Conservation (phyloP, 2,797 vertebrate species). For the Ispidina lecontei region DNA sequence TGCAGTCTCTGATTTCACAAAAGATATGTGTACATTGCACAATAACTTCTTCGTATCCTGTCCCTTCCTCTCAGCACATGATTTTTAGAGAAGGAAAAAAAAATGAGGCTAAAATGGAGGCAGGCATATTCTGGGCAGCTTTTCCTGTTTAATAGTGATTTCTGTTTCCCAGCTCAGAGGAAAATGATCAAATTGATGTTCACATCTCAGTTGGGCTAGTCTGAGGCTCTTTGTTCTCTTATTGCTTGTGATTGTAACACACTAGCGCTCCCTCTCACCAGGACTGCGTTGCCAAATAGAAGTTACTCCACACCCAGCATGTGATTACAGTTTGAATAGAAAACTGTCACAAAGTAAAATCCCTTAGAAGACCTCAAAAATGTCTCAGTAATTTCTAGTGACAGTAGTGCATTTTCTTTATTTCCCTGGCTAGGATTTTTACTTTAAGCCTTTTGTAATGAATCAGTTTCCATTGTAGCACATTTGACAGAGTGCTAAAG, state of each 20-base stretch:
- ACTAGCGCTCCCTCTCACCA: neutral
- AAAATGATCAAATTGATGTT: neutral
- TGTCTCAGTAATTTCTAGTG: slow-evolving; percentile 31
- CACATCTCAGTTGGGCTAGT: neutral
- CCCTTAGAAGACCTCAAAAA: neutral
- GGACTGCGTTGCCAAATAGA: slow-evolving; percentile 8
- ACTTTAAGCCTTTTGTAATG: neutral
- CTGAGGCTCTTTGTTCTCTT: slow-evolving; percentile 27
- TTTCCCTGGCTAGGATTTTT: neutral
- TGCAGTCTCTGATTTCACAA: neutral
- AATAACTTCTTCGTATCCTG: neutral
- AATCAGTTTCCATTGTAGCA: neutral
- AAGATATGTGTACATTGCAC: neutral
- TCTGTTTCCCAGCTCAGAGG: neutral
- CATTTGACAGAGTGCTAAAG: neutral
- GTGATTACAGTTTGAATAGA: slow-evolving; percentile 26
- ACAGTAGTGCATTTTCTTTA: neutral
- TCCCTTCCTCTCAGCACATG: neutral
- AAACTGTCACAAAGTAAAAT: slow-evolving; percentile 1
- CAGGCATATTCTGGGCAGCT: neutral
- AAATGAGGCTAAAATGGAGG: neutral
- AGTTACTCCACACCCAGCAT: slow-evolving; percentile 37
- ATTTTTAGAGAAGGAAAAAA: neutral
- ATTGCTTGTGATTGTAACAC: slow-evolving; percentile 32
- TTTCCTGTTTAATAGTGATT: neutral